Evolutionary conservation across 2,888 invertebrate species (phyloP).

Genomic region (Cephus nigrinus): DNA sequence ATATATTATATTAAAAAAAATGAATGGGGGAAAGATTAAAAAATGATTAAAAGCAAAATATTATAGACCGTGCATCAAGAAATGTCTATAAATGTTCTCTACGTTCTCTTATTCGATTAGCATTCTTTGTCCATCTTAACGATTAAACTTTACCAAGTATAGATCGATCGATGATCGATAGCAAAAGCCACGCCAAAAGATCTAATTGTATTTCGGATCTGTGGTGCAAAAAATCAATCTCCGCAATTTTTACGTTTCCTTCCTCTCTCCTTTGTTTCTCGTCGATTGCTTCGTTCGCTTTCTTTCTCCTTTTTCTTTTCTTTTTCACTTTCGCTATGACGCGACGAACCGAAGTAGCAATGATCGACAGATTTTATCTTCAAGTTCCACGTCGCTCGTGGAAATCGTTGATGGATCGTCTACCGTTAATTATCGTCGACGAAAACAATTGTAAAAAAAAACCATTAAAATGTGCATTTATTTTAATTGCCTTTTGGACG

Average conservation of each 20-base stretch:
- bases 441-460: neutral
- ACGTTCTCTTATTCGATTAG: neutral
- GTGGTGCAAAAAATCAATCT: neutral
- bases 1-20: neutral
- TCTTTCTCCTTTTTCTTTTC: neutral
- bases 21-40: neutral
- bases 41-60: neutral
- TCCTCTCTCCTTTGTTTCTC: neutral
- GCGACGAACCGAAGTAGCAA: neutral
- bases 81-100: neutral
- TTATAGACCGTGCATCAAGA: neutral
- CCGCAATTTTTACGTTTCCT: neutral
- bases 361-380: neutral
- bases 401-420: neutral
- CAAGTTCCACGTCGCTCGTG: neutral
- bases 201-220: neutral
- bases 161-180: neutral
- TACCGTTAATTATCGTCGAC: neutral
- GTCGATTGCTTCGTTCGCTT: neutral
- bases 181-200: neutral
- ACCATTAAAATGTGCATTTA: slow-evolving; percentile 1
- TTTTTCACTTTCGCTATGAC: neutral
- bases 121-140: neutral
- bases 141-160: neutral
- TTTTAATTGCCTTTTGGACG: neutral